Evolutionary conservation across 2,113 vertebrate genomes (phyloP), one percentile per base, ranked within the genome.

Genomic region (Stomatorhinus ivindoensis): DNA sequence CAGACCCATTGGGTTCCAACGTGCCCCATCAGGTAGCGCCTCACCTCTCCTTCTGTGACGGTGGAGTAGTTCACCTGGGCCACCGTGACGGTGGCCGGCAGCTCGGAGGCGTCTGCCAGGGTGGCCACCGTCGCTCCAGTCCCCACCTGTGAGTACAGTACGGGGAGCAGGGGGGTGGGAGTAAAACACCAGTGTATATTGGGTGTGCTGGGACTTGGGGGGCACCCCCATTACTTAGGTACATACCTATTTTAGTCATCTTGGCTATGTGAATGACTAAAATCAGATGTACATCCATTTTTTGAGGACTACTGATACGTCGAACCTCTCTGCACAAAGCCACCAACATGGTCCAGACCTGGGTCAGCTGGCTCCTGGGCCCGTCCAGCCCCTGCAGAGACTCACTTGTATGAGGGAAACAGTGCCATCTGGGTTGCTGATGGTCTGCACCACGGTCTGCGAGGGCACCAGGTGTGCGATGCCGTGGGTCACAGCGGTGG

Each of bases 21-120:
- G 3, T 13, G 73, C 31, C 11, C 17, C 73, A 42, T 7, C 15
- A 47, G 8, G 42, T 35, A 31, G 51, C 35, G 86, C 1, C 88
- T 44, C 97, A 99, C 98, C 97, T 99, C 98, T 90, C 98, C 98
- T 31, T 99, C 98, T 0, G 96, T 94, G 48, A 99, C 98, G 0
- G 98, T 98, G 1, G 98, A 97, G 2, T 99, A 99, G 92, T 99
- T 99, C 89, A 99, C 98, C 89, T 99, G 98, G 19, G 98, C 97
- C 1, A 99, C 98, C 0, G 98, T 99, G 10, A 99, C 97, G 0
- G 97, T 97, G 89, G 97, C 97, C 0, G 98, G 98, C 89, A 99
- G 92, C 92, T 99, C 98, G 0, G 98, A 99, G 58, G 98, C 98
- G 90, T 99, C 98, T 2, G 98, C 98, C 92, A 99, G 90, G 0